Base-by-base conservation (phyloP, 1,140 invertebrate genomes). In the Oryzaephilus surinamensis region DNA sequence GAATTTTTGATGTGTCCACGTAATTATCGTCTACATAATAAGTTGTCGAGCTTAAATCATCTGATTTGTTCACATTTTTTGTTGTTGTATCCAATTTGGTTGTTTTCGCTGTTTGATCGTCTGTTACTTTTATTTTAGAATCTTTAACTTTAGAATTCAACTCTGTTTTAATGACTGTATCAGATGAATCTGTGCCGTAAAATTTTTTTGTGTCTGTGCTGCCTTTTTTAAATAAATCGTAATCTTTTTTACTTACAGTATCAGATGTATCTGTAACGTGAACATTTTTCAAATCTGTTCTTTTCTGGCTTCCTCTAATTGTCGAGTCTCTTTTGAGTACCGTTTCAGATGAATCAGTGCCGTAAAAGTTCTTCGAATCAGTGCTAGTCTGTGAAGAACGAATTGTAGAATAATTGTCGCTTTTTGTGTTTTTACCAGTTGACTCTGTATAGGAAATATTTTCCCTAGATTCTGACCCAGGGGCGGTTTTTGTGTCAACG, bases 21-120 rank as follows among this genome's bases (percentile, higher is more conserved):
- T 48, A 37, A 38, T 47, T 48, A 39, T 53, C 52, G 16, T 50
- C 48, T 2, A 46, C 46, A 12, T 41, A 49, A 21, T 32, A 19
- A 8, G 40, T 40, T 15, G 12, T 40, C 13, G 18, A n/a, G 17
- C n/a, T 17, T 13, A 20, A 2, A 15, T 7, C 24, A 10, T 36
- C 17, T 21, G 2, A 32, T 16, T 6, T 43, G 13, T 38, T 38
- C 14, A 12, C 5, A 24, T n/a, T 24, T 12, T 30, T 30, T 13
- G n/a, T 23, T 7, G 21, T 7, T 7, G 21, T 23, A 7, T 23
- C n/a, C n/a, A 23, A n/a, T n/a, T n/a, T n/a, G n/a, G n/a, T n/a
- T n/a, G n/a, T n/a, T n/a, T n/a, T n/a, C n/a, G n/a, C n/a, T 8
- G 19, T 20, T 5, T 20, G 4, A 20, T 20, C 19, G 8, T 20